These are phyloP conservation scores for Petroica traversi DNA, from an alignment of 2,113 vertebrate species.

Conservation along the genomic window DNA sequence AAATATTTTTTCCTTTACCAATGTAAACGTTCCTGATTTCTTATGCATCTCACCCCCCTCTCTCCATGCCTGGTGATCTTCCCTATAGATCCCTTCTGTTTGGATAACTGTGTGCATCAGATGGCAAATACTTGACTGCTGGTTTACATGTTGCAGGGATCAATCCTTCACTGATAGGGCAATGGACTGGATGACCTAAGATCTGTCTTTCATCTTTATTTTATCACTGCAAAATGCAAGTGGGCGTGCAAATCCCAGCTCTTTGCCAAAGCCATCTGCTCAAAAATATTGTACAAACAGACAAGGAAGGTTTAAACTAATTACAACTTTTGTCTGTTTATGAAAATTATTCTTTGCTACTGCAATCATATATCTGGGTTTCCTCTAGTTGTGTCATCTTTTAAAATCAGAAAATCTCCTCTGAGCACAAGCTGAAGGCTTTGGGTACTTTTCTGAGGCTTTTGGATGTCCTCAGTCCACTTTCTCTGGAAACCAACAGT, in stretches of 20 bases:
- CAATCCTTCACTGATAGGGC: slow-evolving; percentile 36
- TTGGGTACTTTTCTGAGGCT: not conserved
- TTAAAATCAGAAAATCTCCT: not conserved
- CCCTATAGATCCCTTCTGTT: slow-evolving; percentile 58
- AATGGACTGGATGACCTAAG: slow-evolving; percentile 36
- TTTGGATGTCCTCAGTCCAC: not conserved
- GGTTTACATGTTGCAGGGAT: slow-evolving; percentile 44
- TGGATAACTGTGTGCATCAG: slow-evolving; percentile 27
- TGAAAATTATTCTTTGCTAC: slow-evolving; percentile 12
- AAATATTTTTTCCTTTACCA: slow-evolving; percentile 60
- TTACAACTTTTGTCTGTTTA: slow-evolving; percentile 57
- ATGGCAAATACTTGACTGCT: slow-evolving; percentile 48
- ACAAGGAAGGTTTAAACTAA: slow-evolving; percentile 49
- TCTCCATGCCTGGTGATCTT: slow-evolving; percentile 33
- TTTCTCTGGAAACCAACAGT: not conserved
- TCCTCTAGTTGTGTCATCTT: not conserved
- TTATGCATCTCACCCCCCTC: slow-evolving; percentile 8
- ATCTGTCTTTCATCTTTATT: slow-evolving; percentile 63
- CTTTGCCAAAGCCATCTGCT: slow-evolving; percentile 70
- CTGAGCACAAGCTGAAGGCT: not conserved
- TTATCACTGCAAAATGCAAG: slow-evolving; percentile 60
- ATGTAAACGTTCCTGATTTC: slow-evolving; percentile 59
- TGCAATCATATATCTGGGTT: not conserved
- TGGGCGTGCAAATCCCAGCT: slow-evolving; percentile 55
- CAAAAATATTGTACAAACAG: slow-evolving; percentile 56